These are phyloP conservation scores for Pasiphila rectangulata DNA, from an alignment of 2,888 invertebrate species.

Conservation along the genomic window DNA sequence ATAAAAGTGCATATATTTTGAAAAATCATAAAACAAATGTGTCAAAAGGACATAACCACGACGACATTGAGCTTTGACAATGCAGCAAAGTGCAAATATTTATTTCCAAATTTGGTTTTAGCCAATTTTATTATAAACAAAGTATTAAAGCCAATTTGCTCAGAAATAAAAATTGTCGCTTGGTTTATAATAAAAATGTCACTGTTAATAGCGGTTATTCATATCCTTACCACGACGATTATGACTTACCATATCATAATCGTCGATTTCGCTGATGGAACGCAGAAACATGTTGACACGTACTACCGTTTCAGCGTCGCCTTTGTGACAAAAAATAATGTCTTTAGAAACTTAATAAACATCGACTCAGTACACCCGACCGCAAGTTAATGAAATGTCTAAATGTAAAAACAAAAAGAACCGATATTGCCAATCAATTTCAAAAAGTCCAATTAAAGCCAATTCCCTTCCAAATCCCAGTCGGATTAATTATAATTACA, in stretches of 20 bases:
- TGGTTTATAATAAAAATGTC: conserved; percentile 66
- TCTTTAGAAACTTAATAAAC: conserved; percentile 42
- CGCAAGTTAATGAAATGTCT: conserved; percentile 57
- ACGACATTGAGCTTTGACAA: conserved; percentile 62
- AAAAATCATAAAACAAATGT: conserved; percentile 32
- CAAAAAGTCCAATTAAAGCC: conserved; percentile 46
- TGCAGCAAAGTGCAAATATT: conserved; percentile 68
- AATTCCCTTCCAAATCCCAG: conserved; percentile 50
- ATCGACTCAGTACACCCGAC: conserved; percentile 15
- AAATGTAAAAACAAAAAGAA: conserved; percentile 56
- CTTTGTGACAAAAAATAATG: conserved; percentile 76
- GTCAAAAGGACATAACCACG: conserved; percentile 40
- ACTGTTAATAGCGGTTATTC: conserved; percentile 31
- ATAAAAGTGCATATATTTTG: conserved; percentile 30
- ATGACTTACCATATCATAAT: conserved; percentile 97
- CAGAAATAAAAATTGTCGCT: conserved; percentile 34
- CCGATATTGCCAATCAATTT: conserved; percentile 32
- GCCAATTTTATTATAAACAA: conserved; percentile 69
- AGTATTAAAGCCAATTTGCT: conserved; percentile 37
- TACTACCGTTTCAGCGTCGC: conserved; percentile 92
- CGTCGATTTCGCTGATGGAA: conserved; percentile 99
- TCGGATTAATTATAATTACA: conserved; percentile 39
- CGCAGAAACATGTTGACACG: conserved; percentile 97
- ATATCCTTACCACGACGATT: conserved; percentile 55
- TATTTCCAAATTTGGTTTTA: conserved; percentile 55